Evolutionary conservation across 2,113 vertebrate species (phyloP), one percentile per base, ranked within the genome.

Genomic region (Ceyx margarethae): DNA sequence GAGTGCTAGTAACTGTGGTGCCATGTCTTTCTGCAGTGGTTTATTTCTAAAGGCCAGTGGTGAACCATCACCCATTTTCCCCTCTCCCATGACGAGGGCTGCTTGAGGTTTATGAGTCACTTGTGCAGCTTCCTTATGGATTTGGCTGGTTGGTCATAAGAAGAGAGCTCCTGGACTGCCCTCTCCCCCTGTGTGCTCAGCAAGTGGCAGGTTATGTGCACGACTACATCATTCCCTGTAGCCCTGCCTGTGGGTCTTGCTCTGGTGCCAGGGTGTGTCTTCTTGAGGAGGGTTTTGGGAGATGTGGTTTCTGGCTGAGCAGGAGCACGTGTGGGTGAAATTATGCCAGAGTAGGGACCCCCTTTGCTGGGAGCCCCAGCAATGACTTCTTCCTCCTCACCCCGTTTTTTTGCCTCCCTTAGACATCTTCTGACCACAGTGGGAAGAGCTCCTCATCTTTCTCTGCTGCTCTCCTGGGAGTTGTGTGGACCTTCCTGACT

Each of bases 401-500:
- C 23, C 35, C 28, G 56, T 93, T 37, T 37, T 37, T 35, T 43
- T 97, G 68, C 68, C 53, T 64, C 69, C 83, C 10, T 2, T 89
- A 98, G 98, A 95, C 95, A 1, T 95, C 97, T 31, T 96, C 96
- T 61, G 95, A 96, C 28, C 84, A 11, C 48, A 60, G 74, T 62
- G 83, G 93, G 90, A 83, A 95, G 72, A 94, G 97, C 50, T 97
- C 97, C 26, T 89, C 94, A 1, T 92, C 97, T 31, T 96, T 97
- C 60, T 97, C 98, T 67, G 97, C 97, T 22, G 98, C 97, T 81
- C 97, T 99, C 7, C 95, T 97, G 87, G 98, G 98, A 56, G 89
- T 98, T 31, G 95, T 98, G 72, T 99, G 99, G 98, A 98, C 98
- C 1, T 98, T 99, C 81, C 98, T 99, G 83, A 99, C 98, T 18